Evolutionary conservation across 1,140 invertebrate species (phyloP).

Genomic region (Cotesia glomerata): DNA sequence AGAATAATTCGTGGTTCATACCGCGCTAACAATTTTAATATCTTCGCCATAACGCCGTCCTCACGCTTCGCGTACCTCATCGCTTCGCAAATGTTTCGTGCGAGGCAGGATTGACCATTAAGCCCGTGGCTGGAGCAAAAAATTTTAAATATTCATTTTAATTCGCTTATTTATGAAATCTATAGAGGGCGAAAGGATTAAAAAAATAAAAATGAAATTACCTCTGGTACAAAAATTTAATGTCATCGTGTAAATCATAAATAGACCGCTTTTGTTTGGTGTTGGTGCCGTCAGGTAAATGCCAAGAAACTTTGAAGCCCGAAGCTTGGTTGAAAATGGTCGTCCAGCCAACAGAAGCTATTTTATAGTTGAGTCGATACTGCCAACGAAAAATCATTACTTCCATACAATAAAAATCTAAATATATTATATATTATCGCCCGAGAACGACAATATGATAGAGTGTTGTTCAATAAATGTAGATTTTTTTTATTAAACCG

Average conservation of each 20-base stretch:
- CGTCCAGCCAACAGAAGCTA: conserved; percentile 44
- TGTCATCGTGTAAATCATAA: conserved; percentile 45
- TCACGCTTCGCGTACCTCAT: conserved; percentile 39
- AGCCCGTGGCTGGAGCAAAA: conserved; percentile 64
- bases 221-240: conserved; percentile 54
- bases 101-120: conserved; percentile 64
- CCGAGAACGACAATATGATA: too few species aligned
- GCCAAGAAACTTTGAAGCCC: conserved; percentile 57
- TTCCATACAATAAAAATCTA: neutral
- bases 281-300: conserved; percentile 46
- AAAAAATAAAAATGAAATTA: conserved; percentile 39
- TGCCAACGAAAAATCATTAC: conserved; percentile 39
- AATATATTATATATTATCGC: neutral
- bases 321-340: conserved; percentile 54
- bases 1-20: conserved; percentile 32
- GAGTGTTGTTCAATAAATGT: neutral
- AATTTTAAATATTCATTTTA: conserved; percentile 17
- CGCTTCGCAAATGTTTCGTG: conserved; percentile 65
- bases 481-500: too few species aligned
- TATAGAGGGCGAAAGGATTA: too few species aligned
- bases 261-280: conserved; percentile 38
- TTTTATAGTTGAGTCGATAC: conserved; percentile 59
- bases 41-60: conserved; percentile 53
- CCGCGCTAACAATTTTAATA: conserved; percentile 52
- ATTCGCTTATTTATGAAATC: neutral